A percentile compares a stretch with the other conserved stretches of the same genome.
Conservation (phyloP, 2,113 vertebrate species). For the Sula dactylatra region DNA sequence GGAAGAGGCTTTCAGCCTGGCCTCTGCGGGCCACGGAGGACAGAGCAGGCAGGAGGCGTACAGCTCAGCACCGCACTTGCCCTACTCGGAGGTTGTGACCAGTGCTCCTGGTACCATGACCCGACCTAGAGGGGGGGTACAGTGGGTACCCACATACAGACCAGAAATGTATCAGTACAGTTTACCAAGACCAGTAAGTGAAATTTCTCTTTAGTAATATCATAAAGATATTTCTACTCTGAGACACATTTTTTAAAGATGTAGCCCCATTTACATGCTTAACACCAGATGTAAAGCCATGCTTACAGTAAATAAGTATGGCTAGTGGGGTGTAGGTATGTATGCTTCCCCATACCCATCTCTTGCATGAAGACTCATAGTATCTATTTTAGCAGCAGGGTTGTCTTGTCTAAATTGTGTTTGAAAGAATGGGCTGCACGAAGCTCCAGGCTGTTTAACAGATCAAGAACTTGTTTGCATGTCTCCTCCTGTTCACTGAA, state of each 20-base stretch:
- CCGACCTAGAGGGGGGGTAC: slow-evolving; percentile 80
- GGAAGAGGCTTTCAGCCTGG: slow-evolving; percentile 97
- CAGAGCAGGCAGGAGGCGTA: slow-evolving; percentile 85
- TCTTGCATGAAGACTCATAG: not conserved
- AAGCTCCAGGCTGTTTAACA: not conserved
- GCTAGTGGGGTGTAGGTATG: not conserved
- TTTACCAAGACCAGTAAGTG: slow-evolving; percentile 89
- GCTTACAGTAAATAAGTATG: not conserved
- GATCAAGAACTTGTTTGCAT: not conserved
- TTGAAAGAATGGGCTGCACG: not conserved
- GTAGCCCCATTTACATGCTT: not conserved
- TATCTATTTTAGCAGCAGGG: not conserved
- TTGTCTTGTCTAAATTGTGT: not conserved
- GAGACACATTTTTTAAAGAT: not conserved
- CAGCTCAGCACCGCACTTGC: slow-evolving; percentile 82
- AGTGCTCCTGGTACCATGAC: slow-evolving; percentile 93
- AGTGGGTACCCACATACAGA: slow-evolving; percentile 94
- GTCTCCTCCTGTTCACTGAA: not conserved
- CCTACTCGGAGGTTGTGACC: slow-evolving; percentile 92
- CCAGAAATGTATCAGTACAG: slow-evolving; percentile 95
- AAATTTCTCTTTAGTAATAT: not conserved
- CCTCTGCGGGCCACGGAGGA: slow-evolving; percentile 88
- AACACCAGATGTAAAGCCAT: not conserved
- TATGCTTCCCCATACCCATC: not conserved
- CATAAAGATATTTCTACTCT: not conserved